Evolutionary conservation across 2,113 vertebrate species (phyloP).

Genomic region (Otocyon megalotis): DNA sequence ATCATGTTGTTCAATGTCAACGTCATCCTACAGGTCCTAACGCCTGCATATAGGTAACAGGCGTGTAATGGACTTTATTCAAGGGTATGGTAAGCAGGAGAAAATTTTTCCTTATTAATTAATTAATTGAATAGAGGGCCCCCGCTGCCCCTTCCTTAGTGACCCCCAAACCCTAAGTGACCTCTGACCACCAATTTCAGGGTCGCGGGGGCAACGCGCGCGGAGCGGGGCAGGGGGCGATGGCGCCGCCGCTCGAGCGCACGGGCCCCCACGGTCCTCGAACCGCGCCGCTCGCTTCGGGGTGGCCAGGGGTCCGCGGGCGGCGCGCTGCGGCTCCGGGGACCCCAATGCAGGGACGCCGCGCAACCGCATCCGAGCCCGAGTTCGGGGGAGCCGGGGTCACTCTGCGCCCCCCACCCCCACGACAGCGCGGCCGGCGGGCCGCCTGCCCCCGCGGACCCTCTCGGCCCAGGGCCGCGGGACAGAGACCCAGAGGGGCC

Average conservation of each 20-base stretch:
- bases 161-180: background rate
- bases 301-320: background rate
- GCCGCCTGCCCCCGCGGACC: background rate
- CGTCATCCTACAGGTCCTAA: background rate
- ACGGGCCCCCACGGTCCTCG: too few species aligned
- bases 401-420: background rate
- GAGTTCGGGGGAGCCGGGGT: background rate
- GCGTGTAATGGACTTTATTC: background rate
- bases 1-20: background rate
- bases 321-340: background rate
- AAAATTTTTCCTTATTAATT: background rate
- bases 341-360: background rate
- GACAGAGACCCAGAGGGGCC: rapidly evolving
- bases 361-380: background rate
- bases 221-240: background rate
- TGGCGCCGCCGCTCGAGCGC: too few species aligned
- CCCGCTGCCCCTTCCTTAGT: background rate
- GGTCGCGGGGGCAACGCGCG: background rate
- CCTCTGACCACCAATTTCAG: background rate
- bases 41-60: background rate
- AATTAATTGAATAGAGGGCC: background rate
- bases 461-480: rapidly evolving
- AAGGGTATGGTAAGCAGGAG: background rate
- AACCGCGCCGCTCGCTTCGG: background rate
- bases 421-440: background rate